Percentiles rank a stretch among this genome's conserved stretches.
Conservation (phyloP, 2,888 invertebrate species). For the Diarsia mendica region DNA sequence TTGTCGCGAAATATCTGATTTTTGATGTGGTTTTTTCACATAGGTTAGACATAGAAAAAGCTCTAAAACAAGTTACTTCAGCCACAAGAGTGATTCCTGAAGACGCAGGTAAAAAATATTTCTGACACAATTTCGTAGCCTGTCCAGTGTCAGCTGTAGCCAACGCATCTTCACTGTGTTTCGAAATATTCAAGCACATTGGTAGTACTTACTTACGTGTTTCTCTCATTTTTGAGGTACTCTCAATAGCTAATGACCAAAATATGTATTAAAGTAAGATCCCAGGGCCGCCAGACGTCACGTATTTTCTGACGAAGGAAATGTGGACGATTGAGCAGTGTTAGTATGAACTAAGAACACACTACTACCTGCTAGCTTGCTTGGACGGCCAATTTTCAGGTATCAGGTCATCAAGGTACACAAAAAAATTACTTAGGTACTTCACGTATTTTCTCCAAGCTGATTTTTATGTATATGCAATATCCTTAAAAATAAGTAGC, state of each 20-base stretch:
- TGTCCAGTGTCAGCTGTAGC: not conserved
- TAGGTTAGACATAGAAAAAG: constrained; percentile 91
- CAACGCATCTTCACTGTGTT: not conserved
- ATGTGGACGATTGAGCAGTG: no score
- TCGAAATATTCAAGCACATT: not conserved
- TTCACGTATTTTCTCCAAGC: no score
- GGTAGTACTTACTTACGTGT: not conserved
- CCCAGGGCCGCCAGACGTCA: no score
- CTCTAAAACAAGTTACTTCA: constrained; percentile 91
- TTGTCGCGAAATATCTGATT: not conserved
- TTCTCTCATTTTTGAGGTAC: not conserved
- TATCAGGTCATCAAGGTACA: no score
- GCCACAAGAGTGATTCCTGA: constrained; percentile 89
- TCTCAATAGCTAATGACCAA: not conserved
- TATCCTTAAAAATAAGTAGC: no score
- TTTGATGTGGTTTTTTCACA: not conserved
- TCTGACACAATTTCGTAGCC: constrained; percentile 1
- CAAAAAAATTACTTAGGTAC: no score
- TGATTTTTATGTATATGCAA: no score
- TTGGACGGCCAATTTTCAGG: no score
- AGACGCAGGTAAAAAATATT: constrained; percentile 87
- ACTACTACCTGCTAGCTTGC: no score
- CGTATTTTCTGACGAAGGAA: no score
- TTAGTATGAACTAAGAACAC: no score
- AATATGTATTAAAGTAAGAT: no score